These are phyloP conservation scores for Gibbula magus DNA, from an alignment of 2,888 invertebrate species.

Conservation along the genomic window DNA sequence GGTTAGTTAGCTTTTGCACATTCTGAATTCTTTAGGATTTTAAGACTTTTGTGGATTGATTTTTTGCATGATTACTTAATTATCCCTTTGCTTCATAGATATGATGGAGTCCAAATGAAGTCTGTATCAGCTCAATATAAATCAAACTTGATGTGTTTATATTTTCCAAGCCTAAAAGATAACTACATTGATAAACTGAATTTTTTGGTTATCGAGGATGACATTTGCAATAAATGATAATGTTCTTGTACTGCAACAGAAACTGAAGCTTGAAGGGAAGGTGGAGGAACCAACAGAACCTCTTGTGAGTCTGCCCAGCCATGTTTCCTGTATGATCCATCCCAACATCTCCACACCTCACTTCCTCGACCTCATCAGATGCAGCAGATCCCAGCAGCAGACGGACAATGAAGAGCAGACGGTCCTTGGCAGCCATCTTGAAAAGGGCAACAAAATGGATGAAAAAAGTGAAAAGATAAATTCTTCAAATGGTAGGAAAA, in stretches of 20 bases:
- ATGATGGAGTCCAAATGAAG: background rate
- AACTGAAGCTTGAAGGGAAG: background rate
- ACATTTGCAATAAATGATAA: too few species aligned
- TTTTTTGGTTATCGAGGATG: too few species aligned
- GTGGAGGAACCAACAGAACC: background rate
- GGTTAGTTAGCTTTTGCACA: slow-evolving; percentile 36
- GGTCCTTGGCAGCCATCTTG: background rate
- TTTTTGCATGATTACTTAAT: background rate
- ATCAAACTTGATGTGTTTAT: background rate
- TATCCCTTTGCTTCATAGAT: background rate
- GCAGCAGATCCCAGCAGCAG: background rate
- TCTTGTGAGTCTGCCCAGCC: slow-evolving; percentile 45
- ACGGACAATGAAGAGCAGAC: slow-evolving; percentile 5
- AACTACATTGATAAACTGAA: too few species aligned
- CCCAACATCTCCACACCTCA: slow-evolving; percentile 51
- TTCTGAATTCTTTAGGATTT: background rate
- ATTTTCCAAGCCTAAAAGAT: too few species aligned
- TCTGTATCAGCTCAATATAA: background rate
- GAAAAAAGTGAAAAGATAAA: background rate
- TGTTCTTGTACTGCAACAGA: background rate
- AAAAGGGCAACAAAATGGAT: background rate
- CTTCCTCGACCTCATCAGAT: slow-evolving; percentile 48
- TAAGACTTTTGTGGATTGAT: background rate
- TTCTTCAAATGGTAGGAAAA: too few species aligned
- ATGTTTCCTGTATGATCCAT: slow-evolving; percentile 60